Base-by-base conservation (phyloP, 2,113 vertebrate genomes). In the Pseudopodoces humilis region DNA sequence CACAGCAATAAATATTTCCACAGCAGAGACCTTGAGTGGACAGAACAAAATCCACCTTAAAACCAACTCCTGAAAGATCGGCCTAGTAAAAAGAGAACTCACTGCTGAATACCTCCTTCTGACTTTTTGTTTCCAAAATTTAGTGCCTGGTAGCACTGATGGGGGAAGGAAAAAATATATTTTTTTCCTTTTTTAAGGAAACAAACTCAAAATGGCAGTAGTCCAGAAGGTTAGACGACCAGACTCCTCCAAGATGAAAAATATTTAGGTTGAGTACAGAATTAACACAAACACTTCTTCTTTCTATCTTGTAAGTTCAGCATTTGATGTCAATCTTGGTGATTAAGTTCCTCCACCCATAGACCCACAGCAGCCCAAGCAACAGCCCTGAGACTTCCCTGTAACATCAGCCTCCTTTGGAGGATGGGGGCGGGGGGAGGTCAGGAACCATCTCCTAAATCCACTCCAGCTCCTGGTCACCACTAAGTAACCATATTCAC, bases 1-100 rank as follows among this genome's bases (percentile, higher is more conserved):
- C 64, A 83, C 44, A 46, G 81, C 10, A n/a, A 78, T 67, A 94
- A 96, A 25, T 72, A 89, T 65, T 95, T 91, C 80, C 50, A 85
- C 17, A 84, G 46, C 55, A 88, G 31, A 91, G 31, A 94, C 31
- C 30, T 11, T 86, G 60, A 96, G 65, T 31, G 58, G 53, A 37
- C 44, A 86, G 17, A 83, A 72, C 10, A 53, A 83, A 86, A 92
- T 50, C 20, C 18, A 72, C 28, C 86, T 92, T 46, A 65, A 89
- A 95, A 62, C n/a, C 50, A 60, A 12, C 9, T 47, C 49, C 22
- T 24, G 24, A 2, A 7, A 90, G 72, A 67, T 4, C 3, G 0
- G 24, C 15, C 46, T 33, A 78, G 52, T 49, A 71, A 65, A 77
- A 95, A 74, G 52, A n/a, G 17, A 70, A 16, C 24, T 83, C 1